These are phyloP conservation scores for Vollenhovia emeryi DNA, from an alignment of 1,140 invertebrate genomes.

Conservation along the genomic window DNA sequence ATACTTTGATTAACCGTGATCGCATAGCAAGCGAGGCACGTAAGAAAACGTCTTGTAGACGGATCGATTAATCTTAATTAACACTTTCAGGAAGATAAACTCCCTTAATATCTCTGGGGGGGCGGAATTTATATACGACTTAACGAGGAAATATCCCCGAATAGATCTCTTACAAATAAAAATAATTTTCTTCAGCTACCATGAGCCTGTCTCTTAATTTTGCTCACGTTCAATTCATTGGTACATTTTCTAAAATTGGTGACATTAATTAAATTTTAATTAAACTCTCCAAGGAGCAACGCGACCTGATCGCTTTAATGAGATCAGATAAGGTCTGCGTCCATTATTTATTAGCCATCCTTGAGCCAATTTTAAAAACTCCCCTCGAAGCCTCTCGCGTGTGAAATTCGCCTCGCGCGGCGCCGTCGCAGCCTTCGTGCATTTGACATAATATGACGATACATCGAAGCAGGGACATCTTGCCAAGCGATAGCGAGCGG, in stretches of 20 bases:
- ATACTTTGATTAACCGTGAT: slow-evolving; percentile 17
- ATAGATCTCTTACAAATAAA: neutral
- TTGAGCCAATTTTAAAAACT: neutral
- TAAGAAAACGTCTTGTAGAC: neutral
- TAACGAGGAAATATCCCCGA: neutral
- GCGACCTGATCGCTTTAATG: neutral
- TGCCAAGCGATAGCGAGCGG: neutral
- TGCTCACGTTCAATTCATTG: neutral
- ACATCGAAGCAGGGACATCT: neutral
- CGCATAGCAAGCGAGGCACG: neutral
- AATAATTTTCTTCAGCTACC: neutral
- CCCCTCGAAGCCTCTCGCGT: neutral
- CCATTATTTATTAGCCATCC: neutral
- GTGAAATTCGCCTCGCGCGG: slow-evolving; percentile 39
- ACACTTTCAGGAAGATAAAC: slow-evolving; percentile 3
- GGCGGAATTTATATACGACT: neutral
- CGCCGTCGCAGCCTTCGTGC: neutral
- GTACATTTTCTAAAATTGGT: neutral
- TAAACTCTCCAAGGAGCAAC: neutral
- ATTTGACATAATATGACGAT: slow-evolving; percentile 17
- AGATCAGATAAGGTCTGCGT: neutral
- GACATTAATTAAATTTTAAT: slow-evolving; percentile 8
- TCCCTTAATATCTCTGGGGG: neutral
- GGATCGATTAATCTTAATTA: slow-evolving; percentile 49
- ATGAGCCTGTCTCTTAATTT: neutral